These are phyloP conservation scores for Stenodema calcarata DNA, from an alignment of 2,888 invertebrate genomes.

Conservation along the genomic window DNA sequence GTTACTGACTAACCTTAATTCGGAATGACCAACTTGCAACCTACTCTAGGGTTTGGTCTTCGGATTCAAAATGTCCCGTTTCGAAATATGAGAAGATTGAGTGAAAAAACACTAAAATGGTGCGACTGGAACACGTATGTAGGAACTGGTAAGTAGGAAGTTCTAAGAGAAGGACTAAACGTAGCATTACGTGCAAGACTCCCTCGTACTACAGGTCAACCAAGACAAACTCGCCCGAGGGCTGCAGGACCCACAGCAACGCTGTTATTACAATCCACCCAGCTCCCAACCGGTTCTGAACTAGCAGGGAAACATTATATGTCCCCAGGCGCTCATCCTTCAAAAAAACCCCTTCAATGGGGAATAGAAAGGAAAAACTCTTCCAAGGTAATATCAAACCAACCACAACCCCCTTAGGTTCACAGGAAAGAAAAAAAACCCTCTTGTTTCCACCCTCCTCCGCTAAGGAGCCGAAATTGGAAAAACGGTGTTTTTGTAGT, in stretches of 20 bases:
- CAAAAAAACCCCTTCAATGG: conserved; percentile 6
- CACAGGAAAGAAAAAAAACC: neutral
- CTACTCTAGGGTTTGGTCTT: too few relatives aligned
- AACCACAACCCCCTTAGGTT: neutral
- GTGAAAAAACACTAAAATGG: too few relatives aligned
- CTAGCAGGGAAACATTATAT: conserved; percentile 22
- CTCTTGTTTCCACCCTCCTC: neutral
- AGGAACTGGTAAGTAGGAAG: too few relatives aligned
- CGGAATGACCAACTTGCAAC: too few relatives aligned
- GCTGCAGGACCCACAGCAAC: neutral
- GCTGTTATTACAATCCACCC: conserved; percentile 7
- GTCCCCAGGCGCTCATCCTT: conserved; percentile 36
- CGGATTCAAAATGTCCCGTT: too few relatives aligned
- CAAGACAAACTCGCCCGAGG: neutral
- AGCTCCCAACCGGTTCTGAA: neutral
- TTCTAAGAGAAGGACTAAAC: too few relatives aligned
- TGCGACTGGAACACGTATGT: too few relatives aligned
- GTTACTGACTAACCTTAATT: too few relatives aligned
- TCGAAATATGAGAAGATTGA: too few relatives aligned
- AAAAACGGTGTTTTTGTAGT: neutral
- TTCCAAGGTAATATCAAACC: conserved; percentile 25
- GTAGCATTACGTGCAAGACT: neutral
- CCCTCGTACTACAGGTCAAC: neutral
- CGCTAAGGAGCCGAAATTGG: neutral
- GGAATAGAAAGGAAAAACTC: conserved; percentile 1